These are phyloP conservation scores for Cinclus cinclus DNA, from an alignment of 2,113 vertebrate species.

Conservation along the genomic window DNA sequence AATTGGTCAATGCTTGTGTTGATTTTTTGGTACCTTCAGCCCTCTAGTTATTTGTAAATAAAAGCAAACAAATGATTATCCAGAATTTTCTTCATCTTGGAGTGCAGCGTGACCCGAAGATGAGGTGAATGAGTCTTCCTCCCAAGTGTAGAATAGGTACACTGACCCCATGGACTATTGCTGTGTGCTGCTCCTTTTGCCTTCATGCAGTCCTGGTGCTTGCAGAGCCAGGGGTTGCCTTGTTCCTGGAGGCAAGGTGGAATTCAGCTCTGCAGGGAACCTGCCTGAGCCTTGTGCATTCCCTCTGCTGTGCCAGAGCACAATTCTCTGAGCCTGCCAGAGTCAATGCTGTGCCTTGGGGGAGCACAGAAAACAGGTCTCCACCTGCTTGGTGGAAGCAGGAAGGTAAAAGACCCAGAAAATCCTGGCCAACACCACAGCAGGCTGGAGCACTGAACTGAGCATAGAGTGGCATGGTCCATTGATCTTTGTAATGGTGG, in stretches of 20 bases:
- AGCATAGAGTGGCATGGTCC: background rate
- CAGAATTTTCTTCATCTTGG: background rate
- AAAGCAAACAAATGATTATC: background rate
- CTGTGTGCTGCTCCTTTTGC: background rate
- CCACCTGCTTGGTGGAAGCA: background rate
- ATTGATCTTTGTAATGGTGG: background rate
- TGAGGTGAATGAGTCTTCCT: background rate
- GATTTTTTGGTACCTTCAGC: background rate
- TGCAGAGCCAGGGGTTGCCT: background rate
- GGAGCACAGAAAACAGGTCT: background rate
- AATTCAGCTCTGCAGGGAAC: background rate
- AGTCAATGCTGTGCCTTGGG: background rate
- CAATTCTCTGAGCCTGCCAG: background rate
- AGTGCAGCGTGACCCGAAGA: background rate
- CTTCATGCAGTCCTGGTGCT: background rate
- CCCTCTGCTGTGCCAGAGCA: background rate
- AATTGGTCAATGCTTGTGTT: background rate
- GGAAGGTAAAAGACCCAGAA: background rate
- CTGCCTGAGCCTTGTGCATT: background rate
- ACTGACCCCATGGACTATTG: background rate
- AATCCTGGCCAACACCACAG: background rate
- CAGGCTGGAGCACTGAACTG: background rate
- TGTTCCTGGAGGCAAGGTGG: fast-evolving
- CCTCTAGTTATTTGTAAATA: background rate
- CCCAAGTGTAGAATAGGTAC: fast-evolving